phyloP scores from a whole-genome alignment of 2,113 vertebrate species.

The Dromas ardeola region DNA sequence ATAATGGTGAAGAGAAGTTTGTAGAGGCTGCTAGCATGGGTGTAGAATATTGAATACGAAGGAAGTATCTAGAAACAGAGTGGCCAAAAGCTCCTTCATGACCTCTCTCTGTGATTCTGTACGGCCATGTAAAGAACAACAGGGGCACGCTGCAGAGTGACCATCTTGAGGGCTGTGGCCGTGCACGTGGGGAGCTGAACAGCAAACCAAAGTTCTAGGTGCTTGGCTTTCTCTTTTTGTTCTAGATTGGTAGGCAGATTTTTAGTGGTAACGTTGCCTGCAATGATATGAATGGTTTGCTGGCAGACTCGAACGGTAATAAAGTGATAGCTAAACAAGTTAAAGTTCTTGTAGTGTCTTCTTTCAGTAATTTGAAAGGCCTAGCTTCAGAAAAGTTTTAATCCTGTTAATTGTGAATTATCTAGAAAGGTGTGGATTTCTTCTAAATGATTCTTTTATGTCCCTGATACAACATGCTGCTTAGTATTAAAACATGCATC shows the following conservation, averaged over 20 bases:
- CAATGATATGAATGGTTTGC: not conserved
- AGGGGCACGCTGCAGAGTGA: rapidly evolving
- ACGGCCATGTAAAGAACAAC: not conserved
- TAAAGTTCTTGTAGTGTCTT: not conserved
- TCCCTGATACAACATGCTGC: not conserved
- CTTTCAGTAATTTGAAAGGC: not conserved
- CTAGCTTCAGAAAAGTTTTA: not conserved
- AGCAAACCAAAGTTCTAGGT: not conserved
- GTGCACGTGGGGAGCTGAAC: not conserved
- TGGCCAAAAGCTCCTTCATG: not conserved
- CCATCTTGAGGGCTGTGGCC: rapidly evolving
- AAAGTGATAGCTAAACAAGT: not conserved
- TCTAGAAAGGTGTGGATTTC: not conserved
- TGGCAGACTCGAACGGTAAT: not conserved
- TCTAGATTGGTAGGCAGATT: not conserved
- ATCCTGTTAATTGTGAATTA: not conserved
- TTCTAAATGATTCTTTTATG: not conserved
- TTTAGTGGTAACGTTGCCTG: not conserved
- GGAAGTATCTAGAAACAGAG: not conserved
- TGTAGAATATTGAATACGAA: not conserved
- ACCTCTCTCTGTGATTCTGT: not conserved
- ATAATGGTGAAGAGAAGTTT: not conserved
- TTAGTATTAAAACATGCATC: not conserved
- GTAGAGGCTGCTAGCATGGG: not conserved
- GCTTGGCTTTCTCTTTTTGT: not conserved